A percentile compares a stretch with the other conserved stretches of the same genome.
phyloP scores from a whole-genome alignment of 1,140 invertebrate genomes.

The Nephotettix cincticeps region DNA sequence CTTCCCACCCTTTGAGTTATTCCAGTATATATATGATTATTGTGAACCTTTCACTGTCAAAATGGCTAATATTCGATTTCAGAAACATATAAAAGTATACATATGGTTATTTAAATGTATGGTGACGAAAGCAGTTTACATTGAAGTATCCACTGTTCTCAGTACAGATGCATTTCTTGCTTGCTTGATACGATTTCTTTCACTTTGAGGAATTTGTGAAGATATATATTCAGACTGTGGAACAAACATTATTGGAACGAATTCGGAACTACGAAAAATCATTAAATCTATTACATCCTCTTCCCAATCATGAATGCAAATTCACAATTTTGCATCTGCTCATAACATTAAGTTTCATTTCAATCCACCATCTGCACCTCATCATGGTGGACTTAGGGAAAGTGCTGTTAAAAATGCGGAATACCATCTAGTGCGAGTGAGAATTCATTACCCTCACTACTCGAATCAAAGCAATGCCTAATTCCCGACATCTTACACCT shows the following conservation, averaged over 20 bases:
- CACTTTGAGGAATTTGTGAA: background rate
- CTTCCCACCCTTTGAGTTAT: background rate
- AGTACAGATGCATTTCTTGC: background rate
- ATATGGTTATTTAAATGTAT: background rate
- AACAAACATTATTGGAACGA: background rate
- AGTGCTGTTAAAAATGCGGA: background rate
- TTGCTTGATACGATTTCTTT: background rate
- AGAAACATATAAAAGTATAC: too few relatives aligned
- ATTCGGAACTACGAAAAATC: background rate
- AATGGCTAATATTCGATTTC: too few relatives aligned
- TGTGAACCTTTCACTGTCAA: too few relatives aligned
- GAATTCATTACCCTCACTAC: background rate
- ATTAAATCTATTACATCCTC: too few relatives aligned
- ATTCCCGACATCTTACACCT: background rate
- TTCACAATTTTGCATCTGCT: too few relatives aligned
- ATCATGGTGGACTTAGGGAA: constrained; percentile 14
- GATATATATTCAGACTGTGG: background rate
- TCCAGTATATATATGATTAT: background rate
- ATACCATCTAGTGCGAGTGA: background rate
- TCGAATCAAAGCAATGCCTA: background rate
- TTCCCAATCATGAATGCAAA: too few relatives aligned
- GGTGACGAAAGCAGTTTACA: too few relatives aligned
- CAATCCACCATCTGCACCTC: too few relatives aligned
- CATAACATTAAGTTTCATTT: too few relatives aligned
- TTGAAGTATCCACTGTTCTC: background rate